Evolutionary conservation across 2,113 vertebrate species (phyloP), one percentile per base, ranked within the genome.

Genomic region (Theristicus caerulescens): DNA sequence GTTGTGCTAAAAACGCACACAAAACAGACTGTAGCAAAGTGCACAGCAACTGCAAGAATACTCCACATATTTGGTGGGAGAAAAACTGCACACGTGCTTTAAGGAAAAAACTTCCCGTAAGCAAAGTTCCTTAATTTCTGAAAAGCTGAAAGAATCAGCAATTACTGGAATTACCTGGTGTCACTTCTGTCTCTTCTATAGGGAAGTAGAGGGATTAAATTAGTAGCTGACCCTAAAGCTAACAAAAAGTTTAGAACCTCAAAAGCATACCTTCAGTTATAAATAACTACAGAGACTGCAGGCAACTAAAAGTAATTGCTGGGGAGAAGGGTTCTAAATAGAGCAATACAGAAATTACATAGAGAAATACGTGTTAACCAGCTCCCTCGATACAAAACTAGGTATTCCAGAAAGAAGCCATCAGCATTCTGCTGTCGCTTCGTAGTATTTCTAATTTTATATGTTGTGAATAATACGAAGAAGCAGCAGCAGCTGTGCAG

Each of bases 41-140:
- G 6, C 34, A 32, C 25, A 29, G 65, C 64, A 70, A 19, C 57
- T 65, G 54, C 57, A 46, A 13, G 47, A 88, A 66, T 0, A 13
- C 1, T 7, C 10, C 14, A 1, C 2, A 0, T 7, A 24, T 19
- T 8, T 13, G 11, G 9, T 3, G 27, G 15, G 20, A 78, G 21
- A 58, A 78, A 20, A 42, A 11, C 1, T 3, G 1, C 46, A 42
- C 34, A 1, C 0, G 2, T 11, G 66, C 76, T 73, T n/a, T 6
- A 7, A n/a, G 32, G 27, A 14, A n/a, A 38, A 21, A 18, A 7
- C 38, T 83, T 51, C 31, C 83, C 1, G 0, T 7, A 65, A 67
- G 44, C 31, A 9, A 72, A 38, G 46, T 19, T 62, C 19, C 29
- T 61, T 21, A 22, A 27, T 64, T 31, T 42, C 52, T 25, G 18